A percentile compares a stretch with the other conserved stretches of the same genome.
phyloP scores from a whole-genome alignment of 2,888 invertebrate species.

The Drosophila engyochracea region DNA sequence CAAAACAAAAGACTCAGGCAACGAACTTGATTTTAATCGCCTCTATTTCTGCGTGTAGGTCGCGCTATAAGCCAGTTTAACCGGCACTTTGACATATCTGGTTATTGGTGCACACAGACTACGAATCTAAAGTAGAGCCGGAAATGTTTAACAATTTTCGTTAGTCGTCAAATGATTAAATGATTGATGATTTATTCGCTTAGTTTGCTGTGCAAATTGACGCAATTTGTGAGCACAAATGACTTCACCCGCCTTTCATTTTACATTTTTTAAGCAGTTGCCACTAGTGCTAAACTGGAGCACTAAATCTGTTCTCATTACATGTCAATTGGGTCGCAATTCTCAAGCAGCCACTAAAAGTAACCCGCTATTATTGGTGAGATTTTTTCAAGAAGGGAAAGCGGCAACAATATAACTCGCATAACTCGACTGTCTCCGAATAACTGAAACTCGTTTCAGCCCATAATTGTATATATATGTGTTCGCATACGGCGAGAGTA shows the following conservation, averaged over 20 bases:
- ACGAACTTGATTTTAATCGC: conserved; percentile 53
- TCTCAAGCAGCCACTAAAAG: conserved; percentile 42
- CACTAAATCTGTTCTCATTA: conserved; percentile 57
- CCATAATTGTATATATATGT: conserved; percentile 3
- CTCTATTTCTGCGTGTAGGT: conserved; percentile 36
- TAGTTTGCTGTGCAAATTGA: conserved; percentile 58
- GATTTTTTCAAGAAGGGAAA: conserved; percentile 51
- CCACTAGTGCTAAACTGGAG: conserved; percentile 39
- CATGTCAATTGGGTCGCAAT: conserved; percentile 55
- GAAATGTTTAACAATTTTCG: conserved; percentile 62
- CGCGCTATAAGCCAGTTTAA: conserved; percentile 17
- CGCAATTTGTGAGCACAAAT: conserved; percentile 56
- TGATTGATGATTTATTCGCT: conserved; percentile 51
- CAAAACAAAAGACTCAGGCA: conserved; percentile 58
- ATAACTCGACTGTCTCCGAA: conserved; percentile 11
- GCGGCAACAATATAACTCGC: conserved; percentile 21
- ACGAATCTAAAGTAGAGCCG: conserved; percentile 32
- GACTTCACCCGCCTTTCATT: conserved; percentile 55
- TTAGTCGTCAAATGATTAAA: conserved; percentile 43
- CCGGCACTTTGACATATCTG: conserved; percentile 57
- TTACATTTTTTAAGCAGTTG: conserved; percentile 27
- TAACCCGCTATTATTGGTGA: conserved; percentile 27
- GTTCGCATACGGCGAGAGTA: not conserved
- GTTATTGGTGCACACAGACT: conserved; percentile 62
- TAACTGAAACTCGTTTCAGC: conserved; percentile 43